Evolutionary conservation across 2,888 invertebrate genomes (phyloP).

Genomic region (Nymphalis urticae): DNA sequence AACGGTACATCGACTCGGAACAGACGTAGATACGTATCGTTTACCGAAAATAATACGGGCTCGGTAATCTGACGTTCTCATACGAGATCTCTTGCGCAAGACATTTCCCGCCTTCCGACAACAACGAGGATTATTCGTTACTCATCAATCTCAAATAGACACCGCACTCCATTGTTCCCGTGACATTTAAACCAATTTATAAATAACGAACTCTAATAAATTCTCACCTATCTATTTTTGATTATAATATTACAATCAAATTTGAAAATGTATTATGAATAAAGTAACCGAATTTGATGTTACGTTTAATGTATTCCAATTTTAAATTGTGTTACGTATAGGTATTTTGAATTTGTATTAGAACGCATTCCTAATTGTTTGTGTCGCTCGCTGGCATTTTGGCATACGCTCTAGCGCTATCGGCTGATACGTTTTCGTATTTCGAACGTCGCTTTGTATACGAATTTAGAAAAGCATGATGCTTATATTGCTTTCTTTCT

Average conservation of each 20-base stretch:
- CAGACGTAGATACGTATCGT: conserved; percentile 74
- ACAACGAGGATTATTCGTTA: conserved; percentile 71
- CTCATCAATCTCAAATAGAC: conserved; percentile 79
- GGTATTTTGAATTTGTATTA: conserved; percentile 70
- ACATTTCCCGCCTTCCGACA: conserved; percentile 65
- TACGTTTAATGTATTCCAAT: conserved; percentile 11
- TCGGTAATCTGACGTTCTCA: conserved; percentile 70
- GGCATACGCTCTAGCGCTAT: conserved; percentile 73
- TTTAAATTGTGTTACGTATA: conserved; percentile 54
- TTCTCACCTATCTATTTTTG: conserved; percentile 54
- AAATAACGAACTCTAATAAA: conserved; percentile 66
- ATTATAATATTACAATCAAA: conserved; percentile 46
- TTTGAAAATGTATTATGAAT: conserved; percentile 12
- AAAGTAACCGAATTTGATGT: conserved; percentile 12
- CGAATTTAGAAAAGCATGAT: conserved; percentile 69
- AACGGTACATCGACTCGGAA: conserved; percentile 66
- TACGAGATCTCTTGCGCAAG: conserved; percentile 65
- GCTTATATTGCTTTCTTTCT: conserved; percentile 73
- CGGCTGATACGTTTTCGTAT: conserved; percentile 72
- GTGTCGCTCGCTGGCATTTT: conserved; percentile 69
- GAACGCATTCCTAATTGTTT: conserved; percentile 75
- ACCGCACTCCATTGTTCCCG: conserved; percentile 74
- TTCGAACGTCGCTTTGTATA: conserved; percentile 74
- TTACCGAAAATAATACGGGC: conserved; percentile 75
- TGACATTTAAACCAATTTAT: conserved; percentile 78